These are phyloP conservation scores for Orientallactaga sibirica DNA, from an alignment of 2,797 vertebrate species.

Conservation along the genomic window DNA sequence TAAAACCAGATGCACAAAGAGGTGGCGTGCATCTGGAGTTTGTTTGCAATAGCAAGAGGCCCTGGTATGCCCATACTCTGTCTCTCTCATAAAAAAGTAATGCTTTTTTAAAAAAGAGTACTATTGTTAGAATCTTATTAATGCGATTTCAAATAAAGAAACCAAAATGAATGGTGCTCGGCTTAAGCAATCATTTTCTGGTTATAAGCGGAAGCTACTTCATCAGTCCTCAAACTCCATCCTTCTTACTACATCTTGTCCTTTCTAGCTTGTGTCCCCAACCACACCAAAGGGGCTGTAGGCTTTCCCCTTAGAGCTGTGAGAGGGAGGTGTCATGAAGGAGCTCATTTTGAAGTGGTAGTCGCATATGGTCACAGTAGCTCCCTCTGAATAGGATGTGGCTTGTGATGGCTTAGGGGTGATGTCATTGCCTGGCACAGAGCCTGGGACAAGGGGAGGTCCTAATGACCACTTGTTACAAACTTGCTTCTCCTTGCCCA, in stretches of 20 bases:
- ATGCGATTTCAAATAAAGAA: not conserved
- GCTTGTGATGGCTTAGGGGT: not conserved
- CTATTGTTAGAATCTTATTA: too few relatives aligned
- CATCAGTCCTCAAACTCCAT: not conserved
- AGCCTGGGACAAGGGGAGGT: not conserved
- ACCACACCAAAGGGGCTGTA: accelerated
- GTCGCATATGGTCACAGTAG: not conserved
- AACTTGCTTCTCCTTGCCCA: constrained; percentile 11
- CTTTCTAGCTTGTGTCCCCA: not conserved
- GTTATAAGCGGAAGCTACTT: not conserved
- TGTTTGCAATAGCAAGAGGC: too few relatives aligned
- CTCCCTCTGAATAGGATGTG: not conserved
- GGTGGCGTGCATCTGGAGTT: too few relatives aligned
- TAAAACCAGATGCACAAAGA: too few relatives aligned
- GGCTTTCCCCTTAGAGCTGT: not conserved
- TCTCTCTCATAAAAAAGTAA: too few relatives aligned
- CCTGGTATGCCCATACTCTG: too few relatives aligned
- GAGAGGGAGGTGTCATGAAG: not conserved
- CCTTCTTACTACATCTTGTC: not conserved
- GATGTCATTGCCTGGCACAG: not conserved
- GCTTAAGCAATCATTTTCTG: not conserved
- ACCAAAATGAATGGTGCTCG: not conserved
- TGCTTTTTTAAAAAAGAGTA: too few relatives aligned
- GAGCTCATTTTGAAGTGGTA: not conserved
- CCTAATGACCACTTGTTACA: not conserved